Evolutionary conservation across 2,113 vertebrate species (phyloP), one percentile per base, ranked within the genome.

Genomic region (Dromas ardeola): DNA sequence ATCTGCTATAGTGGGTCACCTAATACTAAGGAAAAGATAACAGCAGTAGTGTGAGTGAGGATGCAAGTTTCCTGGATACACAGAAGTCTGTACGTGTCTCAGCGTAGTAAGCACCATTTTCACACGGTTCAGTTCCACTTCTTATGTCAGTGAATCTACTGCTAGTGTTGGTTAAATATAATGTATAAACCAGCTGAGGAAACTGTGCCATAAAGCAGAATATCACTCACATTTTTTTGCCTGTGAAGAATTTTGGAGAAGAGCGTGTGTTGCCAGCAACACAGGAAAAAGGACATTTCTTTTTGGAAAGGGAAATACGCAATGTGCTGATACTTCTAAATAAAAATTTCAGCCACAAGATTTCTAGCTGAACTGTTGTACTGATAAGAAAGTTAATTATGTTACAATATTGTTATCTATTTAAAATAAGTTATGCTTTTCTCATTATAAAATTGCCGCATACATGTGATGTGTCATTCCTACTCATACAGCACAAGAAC

Each of bases 181-280:
- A 38, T 50, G 10, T 13, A 36, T 14, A 53, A 52, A 43, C 6
- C 40, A 62, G 49, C 36, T 22, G 11, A 91, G 42, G 42, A 88
- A 74, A 66, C 52, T 62, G 8, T 53, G 85, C 52, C 6, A 38
- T 81, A 62, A 43, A 89, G 34, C 11, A 76, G 19, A 71, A 15
- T 69, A 16, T 55, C 18, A 34, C 30, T 49, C 47, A 13, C 0
- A 0, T 45, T 66, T 2, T 2, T 62, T 63, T 90, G 21, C 65
- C 30, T 62, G 34, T 38, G 42, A 45, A 71, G 43, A 49, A 56
- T 61, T 81, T 59, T 93, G 42, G 61, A 49, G 73, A 70, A 50
- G 27, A 49, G 2, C 13, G 61, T 65, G 16, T 72, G 19, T 65
- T 89, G 40, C 30, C 40, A 86, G 18, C 32, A 80, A n/a, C 5